Percentiles rank a stretch among this genome's conserved stretches.
Evolutionary conservation across 37 sponge, comb jelly and placozoan species (phyloP).

Genomic region (Diacarnus erythraeanus): DNA sequence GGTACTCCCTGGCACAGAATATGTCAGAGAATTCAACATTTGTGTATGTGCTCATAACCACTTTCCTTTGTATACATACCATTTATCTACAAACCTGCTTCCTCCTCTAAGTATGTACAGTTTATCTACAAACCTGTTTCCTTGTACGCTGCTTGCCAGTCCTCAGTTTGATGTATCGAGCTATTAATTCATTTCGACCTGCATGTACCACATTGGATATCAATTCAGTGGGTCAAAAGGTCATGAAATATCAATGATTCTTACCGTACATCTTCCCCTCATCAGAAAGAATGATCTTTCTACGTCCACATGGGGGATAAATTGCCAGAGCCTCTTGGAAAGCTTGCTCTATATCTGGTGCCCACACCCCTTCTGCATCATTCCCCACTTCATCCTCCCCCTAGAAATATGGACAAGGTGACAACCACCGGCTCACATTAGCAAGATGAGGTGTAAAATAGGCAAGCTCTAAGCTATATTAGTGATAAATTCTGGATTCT

Average conservation of each 20-base stretch:
- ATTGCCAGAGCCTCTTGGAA: conserved; percentile 99
- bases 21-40: not conserved
- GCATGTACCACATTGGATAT: too few species aligned
- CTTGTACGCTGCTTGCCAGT: conserved; percentile 93
- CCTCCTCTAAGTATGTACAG: not conserved
- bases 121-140: conserved; percentile 87
- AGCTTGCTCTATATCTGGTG: conserved; percentile 97
- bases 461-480: not conserved
- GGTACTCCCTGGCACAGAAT: too few species aligned
- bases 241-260: not conserved
- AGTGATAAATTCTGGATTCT: not conserved
- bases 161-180: conserved; percentile 93
- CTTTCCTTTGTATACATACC: too few species aligned
- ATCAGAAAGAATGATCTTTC: conserved; percentile 97
- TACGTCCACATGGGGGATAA: conserved; percentile 97
- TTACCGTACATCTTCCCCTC: conserved; percentile 99
- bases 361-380: conserved; percentile 92
- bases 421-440: not conserved
- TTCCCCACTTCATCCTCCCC: conserved; percentile 5
- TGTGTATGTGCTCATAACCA: not conserved
- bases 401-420: conserved; percentile 1
- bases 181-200: conserved; percentile 99
- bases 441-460: not conserved
- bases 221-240: too few species aligned
- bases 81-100: not conserved